Percentiles rank a stretch among this genome's conserved stretches.
Conservation (phyloP, 2,113 vertebrate species). For the Amazona guildingii region DNA sequence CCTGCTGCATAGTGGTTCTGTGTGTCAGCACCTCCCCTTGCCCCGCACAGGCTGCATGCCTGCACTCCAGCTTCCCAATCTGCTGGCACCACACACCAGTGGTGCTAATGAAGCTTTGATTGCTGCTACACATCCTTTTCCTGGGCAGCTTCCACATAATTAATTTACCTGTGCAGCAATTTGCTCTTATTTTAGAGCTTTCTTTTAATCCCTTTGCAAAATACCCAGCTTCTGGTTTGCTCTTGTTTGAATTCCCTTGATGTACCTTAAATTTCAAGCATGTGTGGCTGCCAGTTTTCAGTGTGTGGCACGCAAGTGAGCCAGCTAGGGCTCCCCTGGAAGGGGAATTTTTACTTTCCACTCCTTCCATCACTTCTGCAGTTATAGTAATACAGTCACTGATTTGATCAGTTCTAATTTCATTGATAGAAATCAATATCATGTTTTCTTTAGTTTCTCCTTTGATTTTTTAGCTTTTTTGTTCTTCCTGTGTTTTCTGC, state of each 20-base stretch:
- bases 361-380: background rate
- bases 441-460: background rate
- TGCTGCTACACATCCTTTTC: background rate
- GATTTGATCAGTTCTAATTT: background rate
- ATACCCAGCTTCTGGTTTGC: background rate
- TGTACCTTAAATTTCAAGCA: accelerated
- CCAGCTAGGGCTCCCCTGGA: background rate
- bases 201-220: background rate
- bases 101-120: background rate
- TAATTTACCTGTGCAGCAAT: background rate
- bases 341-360: background rate
- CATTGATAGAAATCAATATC: background rate
- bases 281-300: accelerated
- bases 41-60: background rate
- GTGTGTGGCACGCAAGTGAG: background rate
- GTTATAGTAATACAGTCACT: background rate
- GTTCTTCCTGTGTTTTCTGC: background rate
- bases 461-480: background rate
- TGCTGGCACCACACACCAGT: accelerated
- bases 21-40: background rate
- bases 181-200: background rate
- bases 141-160: background rate
- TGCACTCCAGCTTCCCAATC: accelerated
- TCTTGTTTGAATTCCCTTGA: background rate
- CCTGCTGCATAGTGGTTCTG: background rate